Percentiles rank a stretch among this genome's conserved stretches.
phyloP scores from a whole-genome alignment of 2,888 invertebrate genomes.

The Orchesella flavescens region DNA sequence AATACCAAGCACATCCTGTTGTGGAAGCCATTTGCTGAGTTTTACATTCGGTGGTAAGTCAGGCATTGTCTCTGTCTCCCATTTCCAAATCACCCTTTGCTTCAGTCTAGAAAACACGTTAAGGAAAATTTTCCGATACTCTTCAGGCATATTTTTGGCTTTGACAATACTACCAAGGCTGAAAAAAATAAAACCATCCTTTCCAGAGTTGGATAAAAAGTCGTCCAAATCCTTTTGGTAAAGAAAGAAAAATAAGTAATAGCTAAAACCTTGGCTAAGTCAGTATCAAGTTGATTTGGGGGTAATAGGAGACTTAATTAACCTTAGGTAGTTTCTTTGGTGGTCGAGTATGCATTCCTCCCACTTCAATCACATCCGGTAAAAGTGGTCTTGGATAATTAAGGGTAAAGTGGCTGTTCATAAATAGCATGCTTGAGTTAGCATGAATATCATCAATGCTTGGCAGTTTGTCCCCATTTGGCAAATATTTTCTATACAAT shows the following conservation, averaged over 20 bases:
- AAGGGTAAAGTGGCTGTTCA: constrained; percentile 87
- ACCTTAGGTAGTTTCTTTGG: constrained; percentile 82
- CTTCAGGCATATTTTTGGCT: constrained; percentile 86
- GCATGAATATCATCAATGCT: constrained; percentile 79
- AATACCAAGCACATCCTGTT: constrained; percentile 83
- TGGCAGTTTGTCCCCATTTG: constrained; percentile 72
- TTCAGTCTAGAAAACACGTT: constrained; percentile 83
- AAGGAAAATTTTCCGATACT: constrained; percentile 81
- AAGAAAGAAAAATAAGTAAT: no score
- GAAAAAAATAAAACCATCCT: constrained; percentile 85
- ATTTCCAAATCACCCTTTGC: constrained; percentile 89
- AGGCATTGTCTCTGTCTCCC: constrained; percentile 80
- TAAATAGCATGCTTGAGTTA: constrained; percentile 86
- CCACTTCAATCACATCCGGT: constrained; percentile 71
- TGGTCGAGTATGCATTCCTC: constrained; percentile 78
- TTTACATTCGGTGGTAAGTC: constrained; percentile 79
- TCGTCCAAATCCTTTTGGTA: constrained; percentile 75
- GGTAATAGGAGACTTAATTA: constrained; percentile 67
- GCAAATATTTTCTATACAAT: constrained; percentile 74
- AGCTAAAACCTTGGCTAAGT: no score
- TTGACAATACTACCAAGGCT: constrained; percentile 90
- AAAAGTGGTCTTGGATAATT: constrained; percentile 66
- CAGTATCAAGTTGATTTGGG: no score
- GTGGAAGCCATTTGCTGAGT: constrained; percentile 82
- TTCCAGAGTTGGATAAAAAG: constrained; percentile 79